These are phyloP conservation scores for Laspeyria flexula DNA, from an alignment of 2,888 invertebrate genomes.

Conservation along the genomic window DNA sequence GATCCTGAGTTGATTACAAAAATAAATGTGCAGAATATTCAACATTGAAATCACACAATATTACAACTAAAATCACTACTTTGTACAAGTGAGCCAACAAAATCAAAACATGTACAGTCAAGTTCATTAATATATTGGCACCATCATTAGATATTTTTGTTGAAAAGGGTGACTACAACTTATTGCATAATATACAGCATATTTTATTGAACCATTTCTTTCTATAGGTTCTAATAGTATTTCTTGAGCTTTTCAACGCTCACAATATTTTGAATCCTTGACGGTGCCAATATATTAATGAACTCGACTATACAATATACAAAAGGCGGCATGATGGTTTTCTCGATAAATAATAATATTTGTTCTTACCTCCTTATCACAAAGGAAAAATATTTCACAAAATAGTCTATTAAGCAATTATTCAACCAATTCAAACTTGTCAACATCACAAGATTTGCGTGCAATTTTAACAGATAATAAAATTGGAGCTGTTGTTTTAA, in stretches of 20 bases:
- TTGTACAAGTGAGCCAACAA: constrained; percentile 37
- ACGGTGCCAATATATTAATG: too few species aligned
- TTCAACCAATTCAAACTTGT: constrained; percentile 6
- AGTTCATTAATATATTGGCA: too few species aligned
- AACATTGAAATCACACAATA: constrained; percentile 40
- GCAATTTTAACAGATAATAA: constrained; percentile 30
- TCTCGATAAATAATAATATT: constrained; percentile 17
- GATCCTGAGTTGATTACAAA: constrained; percentile 22
- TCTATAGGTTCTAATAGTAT: too few species aligned
- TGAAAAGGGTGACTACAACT: too few species aligned
- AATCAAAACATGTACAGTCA: too few species aligned
- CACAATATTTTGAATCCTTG: too few species aligned
- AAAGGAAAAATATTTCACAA: constrained; percentile 9
- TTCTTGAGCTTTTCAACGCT: too few species aligned
- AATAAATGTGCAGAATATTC: constrained; percentile 30
- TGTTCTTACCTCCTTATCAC: constrained; percentile 21
- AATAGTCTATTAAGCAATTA: constrained; percentile 5
- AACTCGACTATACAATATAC: neutral
- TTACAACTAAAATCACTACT: constrained; percentile 33
- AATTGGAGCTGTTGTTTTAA: constrained; percentile 28
- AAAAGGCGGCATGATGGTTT: constrained; percentile 11
- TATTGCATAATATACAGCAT: too few species aligned
- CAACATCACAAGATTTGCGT: constrained; percentile 13
- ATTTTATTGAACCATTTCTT: too few species aligned
- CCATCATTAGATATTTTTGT: too few species aligned